These are phyloP conservation scores for Lasioglossum villosulum DNA, from an alignment of 2,888 invertebrate species.

Conservation along the genomic window DNA sequence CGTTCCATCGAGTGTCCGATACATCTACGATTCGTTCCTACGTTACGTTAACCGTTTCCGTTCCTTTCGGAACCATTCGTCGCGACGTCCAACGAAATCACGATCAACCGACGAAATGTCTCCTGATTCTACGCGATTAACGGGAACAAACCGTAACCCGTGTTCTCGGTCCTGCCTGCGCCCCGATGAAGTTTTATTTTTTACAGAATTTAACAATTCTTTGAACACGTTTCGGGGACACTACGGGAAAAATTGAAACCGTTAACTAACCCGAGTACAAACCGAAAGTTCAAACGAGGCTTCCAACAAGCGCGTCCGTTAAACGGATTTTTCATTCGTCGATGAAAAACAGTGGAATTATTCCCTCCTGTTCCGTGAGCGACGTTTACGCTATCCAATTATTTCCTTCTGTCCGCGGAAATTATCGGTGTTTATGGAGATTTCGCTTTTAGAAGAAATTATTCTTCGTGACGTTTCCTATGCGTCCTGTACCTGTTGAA, in stretches of 20 bases:
- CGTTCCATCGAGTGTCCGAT: constrained; percentile 30
- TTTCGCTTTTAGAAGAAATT: background rate
- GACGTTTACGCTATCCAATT: background rate
- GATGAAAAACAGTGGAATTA: constrained; percentile 8
- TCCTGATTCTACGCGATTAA: background rate
- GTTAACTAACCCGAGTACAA: constrained; percentile 4
- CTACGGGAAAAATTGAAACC: background rate
- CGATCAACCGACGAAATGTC: background rate
- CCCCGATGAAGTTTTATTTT: background rate
- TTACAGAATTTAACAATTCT: background rate
- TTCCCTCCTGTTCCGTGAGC: background rate
- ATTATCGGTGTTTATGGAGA: background rate
- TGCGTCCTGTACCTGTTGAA: background rate
- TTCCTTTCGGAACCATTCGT: background rate
- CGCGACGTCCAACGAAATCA: background rate
- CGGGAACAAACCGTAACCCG: background rate
- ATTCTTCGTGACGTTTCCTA: background rate
- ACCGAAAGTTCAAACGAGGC: constrained; percentile 14
- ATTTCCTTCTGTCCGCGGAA: background rate
- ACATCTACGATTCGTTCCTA: constrained; percentile 29
- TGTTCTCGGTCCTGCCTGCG: background rate
- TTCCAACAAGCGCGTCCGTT: constrained; percentile 26
- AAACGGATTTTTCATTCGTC: background rate
- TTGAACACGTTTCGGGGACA: background rate
- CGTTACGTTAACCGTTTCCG: constrained; percentile 30